Evolutionary conservation across 30 jellyfish, hydroid and myxozoan species (phyloP).

Genomic region (Phacellophora camtschatica): DNA sequence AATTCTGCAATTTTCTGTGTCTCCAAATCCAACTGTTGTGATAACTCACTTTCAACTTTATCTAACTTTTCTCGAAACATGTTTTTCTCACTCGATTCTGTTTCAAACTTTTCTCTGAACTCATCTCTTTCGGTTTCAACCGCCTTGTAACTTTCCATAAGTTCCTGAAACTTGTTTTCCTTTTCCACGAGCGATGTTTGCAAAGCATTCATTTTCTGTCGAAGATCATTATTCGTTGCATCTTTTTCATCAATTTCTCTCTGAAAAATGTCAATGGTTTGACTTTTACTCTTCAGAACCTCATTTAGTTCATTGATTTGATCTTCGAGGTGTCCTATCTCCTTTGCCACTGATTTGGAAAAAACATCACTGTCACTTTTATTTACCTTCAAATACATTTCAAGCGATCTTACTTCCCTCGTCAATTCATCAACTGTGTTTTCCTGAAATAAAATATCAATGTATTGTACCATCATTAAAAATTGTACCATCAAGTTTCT

Average conservation of each 20-base stretch:
- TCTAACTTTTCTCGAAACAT: constrained; percentile 45
- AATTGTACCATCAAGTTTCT: no score
- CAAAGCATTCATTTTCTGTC: constrained; percentile 1
- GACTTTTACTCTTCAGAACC: constrained; percentile 40
- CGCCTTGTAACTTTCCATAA: not conserved
- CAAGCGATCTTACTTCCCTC: constrained; percentile 13
- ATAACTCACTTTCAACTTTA: constrained; percentile 62
- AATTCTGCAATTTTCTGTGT: constrained; percentile 11
- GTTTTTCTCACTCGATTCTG: constrained; percentile 20
- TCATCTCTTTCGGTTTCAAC: constrained; percentile 17
- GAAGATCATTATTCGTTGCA: not conserved
- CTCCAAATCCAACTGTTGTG: constrained; percentile 58
- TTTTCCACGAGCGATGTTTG: not conserved
- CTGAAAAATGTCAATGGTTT: constrained; percentile 49
- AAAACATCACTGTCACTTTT: constrained; percentile 12
- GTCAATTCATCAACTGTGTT: not conserved
- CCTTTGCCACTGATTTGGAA: constrained; percentile 15
- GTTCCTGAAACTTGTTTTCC: constrained; percentile 1
- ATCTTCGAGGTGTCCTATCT: constrained; percentile 11
- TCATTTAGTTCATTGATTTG: constrained; percentile 27
- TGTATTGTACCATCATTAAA: no score
- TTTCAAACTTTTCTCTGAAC: constrained; percentile 22
- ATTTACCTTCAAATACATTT: constrained; percentile 2
- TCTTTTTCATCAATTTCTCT: constrained; percentile 54
- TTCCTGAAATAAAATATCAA: not conserved